Conservation (phyloP, 2,888 invertebrate species). For the Amphipoea oculea region DNA sequence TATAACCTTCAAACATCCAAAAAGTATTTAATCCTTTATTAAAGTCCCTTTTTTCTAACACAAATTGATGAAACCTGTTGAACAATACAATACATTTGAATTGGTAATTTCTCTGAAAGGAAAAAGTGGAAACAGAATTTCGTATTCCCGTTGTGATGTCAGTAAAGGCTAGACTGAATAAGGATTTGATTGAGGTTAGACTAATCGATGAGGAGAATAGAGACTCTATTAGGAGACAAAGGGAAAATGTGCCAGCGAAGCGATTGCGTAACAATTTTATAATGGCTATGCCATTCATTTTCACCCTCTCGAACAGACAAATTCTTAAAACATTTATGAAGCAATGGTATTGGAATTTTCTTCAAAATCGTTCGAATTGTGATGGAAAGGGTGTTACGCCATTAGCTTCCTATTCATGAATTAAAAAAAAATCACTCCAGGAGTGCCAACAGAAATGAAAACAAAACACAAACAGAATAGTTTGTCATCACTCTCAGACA, state of each 20-base stretch:
- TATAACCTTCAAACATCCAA: background rate
- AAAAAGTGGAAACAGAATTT: slow-evolving; percentile 26
- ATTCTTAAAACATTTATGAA: background rate
- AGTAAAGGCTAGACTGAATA: slow-evolving; percentile 20
- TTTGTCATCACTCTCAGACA: too few species aligned
- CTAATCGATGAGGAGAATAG: slow-evolving; percentile 15
- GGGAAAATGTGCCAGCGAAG: background rate
- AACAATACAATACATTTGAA: slow-evolving; percentile 46
- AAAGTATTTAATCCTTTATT: slow-evolving; percentile 53
- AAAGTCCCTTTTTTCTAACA: slow-evolving; percentile 18
- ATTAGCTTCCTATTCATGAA: background rate
- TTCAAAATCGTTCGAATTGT: background rate
- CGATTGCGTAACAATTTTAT: too few species aligned
- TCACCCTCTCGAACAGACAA: too few species aligned
- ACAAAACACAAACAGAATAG: too few species aligned
- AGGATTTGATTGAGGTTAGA: slow-evolving; percentile 21
- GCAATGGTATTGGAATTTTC: background rate
- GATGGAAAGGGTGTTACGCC: background rate
- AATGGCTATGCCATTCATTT: background rate
- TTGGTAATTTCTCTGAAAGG: slow-evolving; percentile 46
- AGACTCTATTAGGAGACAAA: slow-evolving; percentile 1
- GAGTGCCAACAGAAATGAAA: too few species aligned
- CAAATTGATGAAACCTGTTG: slow-evolving; percentile 56
- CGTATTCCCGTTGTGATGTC: slow-evolving; percentile 25
- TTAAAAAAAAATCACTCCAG: background rate